Evolutionary conservation across 2,888 invertebrate species (phyloP).

Genomic region (Drosophila suboccidentalis): DNA sequence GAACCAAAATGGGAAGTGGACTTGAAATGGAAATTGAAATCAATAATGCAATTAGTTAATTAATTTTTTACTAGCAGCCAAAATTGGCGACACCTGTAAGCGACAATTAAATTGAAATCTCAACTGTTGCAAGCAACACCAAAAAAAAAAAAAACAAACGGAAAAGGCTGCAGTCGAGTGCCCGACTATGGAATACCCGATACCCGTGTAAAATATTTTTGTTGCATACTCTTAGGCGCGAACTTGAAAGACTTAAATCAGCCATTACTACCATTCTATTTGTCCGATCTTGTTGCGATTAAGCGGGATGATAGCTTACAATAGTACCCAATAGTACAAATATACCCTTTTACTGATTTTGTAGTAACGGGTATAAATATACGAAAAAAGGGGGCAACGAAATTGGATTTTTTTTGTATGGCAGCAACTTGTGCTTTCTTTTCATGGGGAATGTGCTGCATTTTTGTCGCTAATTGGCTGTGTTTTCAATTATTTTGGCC

Average conservation of each 20-base stretch:
- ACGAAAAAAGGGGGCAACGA: constrained; percentile 9
- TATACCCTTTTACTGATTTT: too few species aligned
- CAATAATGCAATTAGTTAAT: constrained; percentile 33
- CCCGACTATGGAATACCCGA: too few species aligned
- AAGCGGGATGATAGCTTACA: too few species aligned
- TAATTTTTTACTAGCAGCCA: constrained; percentile 24
- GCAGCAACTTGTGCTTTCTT: constrained; percentile 26
- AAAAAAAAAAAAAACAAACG: neutral
- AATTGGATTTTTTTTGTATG: constrained; percentile 21
- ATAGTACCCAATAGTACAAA: too few species aligned
- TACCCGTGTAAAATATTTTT: too few species aligned
- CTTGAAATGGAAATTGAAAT: constrained; percentile 6
- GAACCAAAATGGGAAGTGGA: neutral
- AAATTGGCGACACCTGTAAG: constrained; percentile 34
- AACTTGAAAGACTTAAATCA: too few species aligned
- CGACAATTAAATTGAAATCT: constrained; percentile 23
- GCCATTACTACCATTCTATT: too few species aligned
- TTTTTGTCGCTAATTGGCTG: constrained; percentile 48
- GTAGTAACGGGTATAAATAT: neutral
- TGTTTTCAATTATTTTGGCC: constrained; percentile 54
- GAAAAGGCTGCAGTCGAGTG: too few species aligned
- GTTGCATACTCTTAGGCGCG: too few species aligned
- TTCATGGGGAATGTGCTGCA: constrained; percentile 21
- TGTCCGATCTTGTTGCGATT: too few species aligned
- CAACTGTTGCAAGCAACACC: constrained; percentile 19